These are phyloP conservation scores for Anorthoa munda DNA, from an alignment of 2,888 invertebrate species.

Conservation along the genomic window DNA sequence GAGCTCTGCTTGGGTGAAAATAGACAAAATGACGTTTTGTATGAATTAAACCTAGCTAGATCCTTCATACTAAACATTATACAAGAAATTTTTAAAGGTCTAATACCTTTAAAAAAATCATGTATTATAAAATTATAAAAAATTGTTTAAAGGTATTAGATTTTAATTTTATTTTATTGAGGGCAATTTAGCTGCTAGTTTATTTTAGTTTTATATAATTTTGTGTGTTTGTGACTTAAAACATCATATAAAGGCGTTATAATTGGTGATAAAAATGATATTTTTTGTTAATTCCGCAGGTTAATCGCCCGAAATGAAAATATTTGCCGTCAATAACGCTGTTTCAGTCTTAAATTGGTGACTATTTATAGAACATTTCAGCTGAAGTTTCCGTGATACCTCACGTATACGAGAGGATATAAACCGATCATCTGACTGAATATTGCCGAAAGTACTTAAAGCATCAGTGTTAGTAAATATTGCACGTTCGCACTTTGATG, in stretches of 20 bases:
- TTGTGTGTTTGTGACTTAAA: no score
- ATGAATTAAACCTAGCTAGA: no score
- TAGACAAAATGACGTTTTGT: no score
- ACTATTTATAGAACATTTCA: conserved; percentile 33
- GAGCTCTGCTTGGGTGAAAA: no score
- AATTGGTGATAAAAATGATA: background rate
- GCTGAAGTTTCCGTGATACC: conserved; percentile 47
- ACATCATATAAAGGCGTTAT: background rate
- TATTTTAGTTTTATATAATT: no score
- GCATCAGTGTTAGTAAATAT: conserved; percentile 63
- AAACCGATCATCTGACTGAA: conserved; percentile 55
- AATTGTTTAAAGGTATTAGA: no score
- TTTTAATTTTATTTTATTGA: no score
- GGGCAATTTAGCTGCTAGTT: no score
- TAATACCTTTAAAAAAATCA: no score
- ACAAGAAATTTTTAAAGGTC: no score
- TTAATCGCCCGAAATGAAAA: background rate
- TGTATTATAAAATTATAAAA: no score
- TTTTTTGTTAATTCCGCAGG: conserved; percentile 3
- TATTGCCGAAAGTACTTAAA: conserved; percentile 57
- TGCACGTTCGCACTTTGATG: conserved; percentile 55
- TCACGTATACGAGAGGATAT: conserved; percentile 50
- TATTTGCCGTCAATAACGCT: conserved; percentile 14
- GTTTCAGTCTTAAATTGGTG: conserved; percentile 8
- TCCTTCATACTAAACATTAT: no score